Evolutionary conservation across 2,888 invertebrate genomes (phyloP), one percentile per base, ranked within the genome.

Genomic region (Antitype chi): DNA sequence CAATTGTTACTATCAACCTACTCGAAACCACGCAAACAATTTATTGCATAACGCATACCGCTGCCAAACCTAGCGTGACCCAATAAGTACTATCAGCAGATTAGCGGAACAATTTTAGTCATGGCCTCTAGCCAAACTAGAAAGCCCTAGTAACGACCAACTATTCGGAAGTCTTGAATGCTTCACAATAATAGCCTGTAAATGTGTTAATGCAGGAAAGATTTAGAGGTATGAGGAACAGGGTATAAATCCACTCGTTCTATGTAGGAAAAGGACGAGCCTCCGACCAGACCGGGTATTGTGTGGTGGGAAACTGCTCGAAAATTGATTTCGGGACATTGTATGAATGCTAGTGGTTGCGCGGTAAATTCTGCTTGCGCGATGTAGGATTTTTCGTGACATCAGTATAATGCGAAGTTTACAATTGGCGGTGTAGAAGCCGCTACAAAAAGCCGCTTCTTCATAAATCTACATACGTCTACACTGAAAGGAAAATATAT

Each of bases 71-170:
- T 47, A 64, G 57, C 73, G 66, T 38, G 52, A 71, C 74, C 32
- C 73, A 75, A 77, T 87, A 80, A 82, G 70, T 75, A 82, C 73
- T 70, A 80, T 78, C 63, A 59, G 52, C 17, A 78, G 83, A 86
- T 87, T 73, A 87, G 47, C 57, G 70, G 23, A 71, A 75, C 86
- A 74, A 85, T 85, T 82, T 78, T 85, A 67, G 68, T 62, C 49
- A 69, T 86, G 86, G 86, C 87, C 43, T 38, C 55, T 23, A 57
- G 87, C 86, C 86, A 86, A 86, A 73, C 63, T 23, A 17, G 64
- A 49, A 60, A 47, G 52, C 57, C 60, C 71, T 52, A 53, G 66
- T 28, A 67, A 82, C 52, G 28, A 20, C 11, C 20, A 52, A 63
- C 43, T 76, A 25, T 76, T 62, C 32, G 23, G 28, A 52, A 68